Conservation (phyloP, 1,140 invertebrate species). For the Temnothorax longispinosus region DNA sequence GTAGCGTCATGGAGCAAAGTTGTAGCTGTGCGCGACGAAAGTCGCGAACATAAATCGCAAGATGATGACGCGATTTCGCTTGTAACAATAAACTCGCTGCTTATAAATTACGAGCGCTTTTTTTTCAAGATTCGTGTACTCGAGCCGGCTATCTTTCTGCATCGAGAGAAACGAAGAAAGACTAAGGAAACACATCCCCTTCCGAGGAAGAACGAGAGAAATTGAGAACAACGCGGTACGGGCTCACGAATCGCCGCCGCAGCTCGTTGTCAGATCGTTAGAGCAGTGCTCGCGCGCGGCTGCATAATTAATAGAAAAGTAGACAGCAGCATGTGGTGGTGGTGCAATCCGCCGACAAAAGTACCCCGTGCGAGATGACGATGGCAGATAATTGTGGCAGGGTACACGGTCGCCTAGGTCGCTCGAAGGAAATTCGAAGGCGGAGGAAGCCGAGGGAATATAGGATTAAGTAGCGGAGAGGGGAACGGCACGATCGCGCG, state of each 20-base stretch:
- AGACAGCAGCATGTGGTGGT: conserved; percentile 42
- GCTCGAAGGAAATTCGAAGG: conserved; percentile 65
- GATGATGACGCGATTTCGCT: conserved; percentile 2
- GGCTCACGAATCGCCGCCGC: conserved; percentile 34
- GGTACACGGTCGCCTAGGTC: conserved; percentile 70
- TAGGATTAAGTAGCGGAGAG: neutral
- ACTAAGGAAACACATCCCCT: neutral
- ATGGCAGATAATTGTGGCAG: conserved; percentile 73
- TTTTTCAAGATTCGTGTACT: conserved; percentile 17
- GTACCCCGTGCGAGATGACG: conserved; percentile 67
- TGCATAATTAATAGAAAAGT: conserved; percentile 74
- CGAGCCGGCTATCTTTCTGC: conserved; percentile 31
- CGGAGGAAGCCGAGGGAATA: conserved; percentile 5
- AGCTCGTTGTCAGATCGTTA: conserved; percentile 61
- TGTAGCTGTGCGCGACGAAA: neutral
- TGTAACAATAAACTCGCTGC: conserved; percentile 48
- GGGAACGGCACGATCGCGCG: neutral
- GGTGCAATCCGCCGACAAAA: conserved; percentile 62
- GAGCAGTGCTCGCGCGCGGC: conserved; percentile 60
- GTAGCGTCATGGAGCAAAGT: neutral
- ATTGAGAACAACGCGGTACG: conserved; percentile 26
- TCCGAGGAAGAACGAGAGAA: neutral
- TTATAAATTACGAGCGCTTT: conserved; percentile 28
- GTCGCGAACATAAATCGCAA: conserved; percentile 27
- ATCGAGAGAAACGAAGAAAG: neutral